Percentiles rank a stretch among this genome's conserved stretches.
These are phyloP conservation scores for Antheraea pernyi DNA, from an alignment of 1,140 invertebrate species.

Conservation along the genomic window DNA sequence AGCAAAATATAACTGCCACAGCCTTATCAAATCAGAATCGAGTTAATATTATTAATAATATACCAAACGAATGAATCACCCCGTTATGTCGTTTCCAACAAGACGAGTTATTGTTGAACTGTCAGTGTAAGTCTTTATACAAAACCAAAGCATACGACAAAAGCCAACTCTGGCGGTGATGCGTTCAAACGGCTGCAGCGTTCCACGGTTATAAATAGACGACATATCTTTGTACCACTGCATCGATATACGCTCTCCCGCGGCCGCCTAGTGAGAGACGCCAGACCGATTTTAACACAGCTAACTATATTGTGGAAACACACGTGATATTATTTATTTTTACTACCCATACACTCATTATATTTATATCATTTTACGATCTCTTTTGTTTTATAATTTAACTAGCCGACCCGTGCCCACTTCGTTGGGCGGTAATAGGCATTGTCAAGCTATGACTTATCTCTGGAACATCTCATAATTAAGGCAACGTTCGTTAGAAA, in stretches of 20 bases:
- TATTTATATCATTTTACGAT: neutral
- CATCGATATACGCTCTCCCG: constrained; percentile 61
- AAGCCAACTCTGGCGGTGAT: constrained; percentile 37
- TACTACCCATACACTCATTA: constrained; percentile 37
- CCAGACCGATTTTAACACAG: constrained; percentile 47
- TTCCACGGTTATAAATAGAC: constrained; percentile 70
- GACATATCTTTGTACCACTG: constrained; percentile 66
- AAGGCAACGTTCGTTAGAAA: no score
- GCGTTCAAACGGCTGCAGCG: constrained; percentile 51
- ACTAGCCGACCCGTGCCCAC: no score
- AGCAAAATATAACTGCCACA: no score
- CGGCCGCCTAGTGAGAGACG: constrained; percentile 53
- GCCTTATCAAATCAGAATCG: no score
- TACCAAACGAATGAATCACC: neutral
- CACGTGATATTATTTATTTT: constrained; percentile 52
- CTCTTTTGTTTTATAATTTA: neutral
- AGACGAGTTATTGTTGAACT: constrained; percentile 13
- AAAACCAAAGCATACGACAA: constrained; percentile 48
- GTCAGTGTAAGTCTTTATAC: constrained; percentile 12
- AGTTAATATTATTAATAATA: neutral
- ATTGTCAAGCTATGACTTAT: no score
- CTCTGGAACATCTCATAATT: no score
- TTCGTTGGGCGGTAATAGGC: no score
- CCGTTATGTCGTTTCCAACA: neutral
- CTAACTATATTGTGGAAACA: constrained; percentile 19